Evolutionary conservation across 2,797 vertebrate genomes (phyloP), one percentile per base, ranked within the genome.

Genomic region (Phoxinus dragarum): DNA sequence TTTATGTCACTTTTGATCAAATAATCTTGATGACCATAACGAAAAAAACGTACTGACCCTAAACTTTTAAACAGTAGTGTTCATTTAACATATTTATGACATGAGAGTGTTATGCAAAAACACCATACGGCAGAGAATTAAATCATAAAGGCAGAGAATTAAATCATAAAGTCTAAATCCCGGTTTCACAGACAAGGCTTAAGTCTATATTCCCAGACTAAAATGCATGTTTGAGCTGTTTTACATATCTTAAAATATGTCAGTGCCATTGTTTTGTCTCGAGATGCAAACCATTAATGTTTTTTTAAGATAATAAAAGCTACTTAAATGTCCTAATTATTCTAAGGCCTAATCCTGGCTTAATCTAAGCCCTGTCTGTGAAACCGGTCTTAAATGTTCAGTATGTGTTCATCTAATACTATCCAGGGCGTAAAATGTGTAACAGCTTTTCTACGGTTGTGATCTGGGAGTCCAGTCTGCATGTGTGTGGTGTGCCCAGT

Each of bases 401-500:
- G 8, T 36, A 49, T 66, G 42, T 66, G 36, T 77, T 77, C 10
- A 44, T 75, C 47, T 77, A 11, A 77, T 68, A 36, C 44, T 66
- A 3, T 67, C 23, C 47, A 19, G 8, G 47, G 61, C n/a, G 8
- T 56, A 44, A 64, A 79, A 73, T 80, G 68, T 80, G 77, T 59
- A 38, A 34, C 40, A 73, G 84, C n/a, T 80, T 78, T 72, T 72
- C 75, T 72, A 59, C 17, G 19, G 74, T 84, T 67, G 54, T 59
- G 40, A 73, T 80, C 27, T 72, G 67, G 4, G 61, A 31, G 19
- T 44, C 82, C 21, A 77, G 74, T 80, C 52, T 88, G 87, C 76
- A 66, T 85, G 85, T 75, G 82, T 86, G 84, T 83, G 76, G 42
- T 84, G 81, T 82, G 73, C 56, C 59, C 71, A 47, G 40, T 74